phyloP scores from a whole-genome alignment of 2,888 invertebrate genomes.

The Dicyrtoma fusca region DNA sequence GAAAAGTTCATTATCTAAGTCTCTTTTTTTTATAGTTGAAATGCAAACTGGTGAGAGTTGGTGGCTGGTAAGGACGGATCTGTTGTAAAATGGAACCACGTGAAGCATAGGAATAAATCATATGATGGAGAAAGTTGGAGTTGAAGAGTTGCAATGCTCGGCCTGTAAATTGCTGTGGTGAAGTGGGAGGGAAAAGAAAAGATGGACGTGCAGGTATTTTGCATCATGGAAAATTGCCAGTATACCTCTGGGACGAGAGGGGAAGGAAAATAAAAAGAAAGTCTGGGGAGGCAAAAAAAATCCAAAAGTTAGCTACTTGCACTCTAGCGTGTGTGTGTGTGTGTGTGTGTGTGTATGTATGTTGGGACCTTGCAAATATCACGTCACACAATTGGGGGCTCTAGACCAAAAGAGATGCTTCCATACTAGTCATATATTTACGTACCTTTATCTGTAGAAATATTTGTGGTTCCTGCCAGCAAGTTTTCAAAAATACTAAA shows the following conservation, averaged over 20 bases:
- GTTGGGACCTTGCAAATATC: too few species aligned
- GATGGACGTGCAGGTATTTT: slow-evolving; percentile 25
- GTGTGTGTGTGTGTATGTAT: background rate
- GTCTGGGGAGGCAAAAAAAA: background rate
- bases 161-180: background rate
- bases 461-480: too few species aligned
- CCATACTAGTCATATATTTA: too few species aligned
- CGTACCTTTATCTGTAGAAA: too few species aligned
- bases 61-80: background rate
- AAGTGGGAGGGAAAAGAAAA: background rate
- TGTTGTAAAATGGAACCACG: background rate
- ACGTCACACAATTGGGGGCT: too few species aligned
- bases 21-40: slow-evolving; percentile 7
- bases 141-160: background rate
- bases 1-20: background rate
- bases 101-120: slow-evolving; percentile 29
- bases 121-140: slow-evolving; percentile 25
- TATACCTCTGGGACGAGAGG: slow-evolving; percentile 4
- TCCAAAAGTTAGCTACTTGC: background rate
- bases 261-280: background rate
- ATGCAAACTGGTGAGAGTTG: background rate
- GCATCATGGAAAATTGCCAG: slow-evolving; percentile 7
- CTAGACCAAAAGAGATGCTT: too few species aligned
- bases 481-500: too few species aligned
- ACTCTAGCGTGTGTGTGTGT: background rate